Conservation (phyloP, 2,113 vertebrate genomes). For the Peromyscus maniculatus region DNA sequence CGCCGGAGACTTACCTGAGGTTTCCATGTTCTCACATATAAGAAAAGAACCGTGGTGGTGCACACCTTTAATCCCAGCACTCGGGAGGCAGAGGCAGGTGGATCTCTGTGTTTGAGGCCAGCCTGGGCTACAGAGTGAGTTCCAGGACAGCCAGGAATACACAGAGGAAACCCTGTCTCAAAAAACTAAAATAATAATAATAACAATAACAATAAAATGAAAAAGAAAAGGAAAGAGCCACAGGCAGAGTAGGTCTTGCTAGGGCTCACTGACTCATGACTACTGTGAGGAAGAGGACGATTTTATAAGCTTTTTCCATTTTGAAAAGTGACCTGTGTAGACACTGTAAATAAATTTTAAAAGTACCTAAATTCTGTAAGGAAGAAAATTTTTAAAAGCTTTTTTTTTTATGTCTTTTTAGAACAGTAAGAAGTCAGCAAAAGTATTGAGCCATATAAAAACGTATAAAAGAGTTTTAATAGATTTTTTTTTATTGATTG, state of each 20-base stretch:
- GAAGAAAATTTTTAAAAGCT: neutral
- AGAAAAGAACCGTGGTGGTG: neutral
- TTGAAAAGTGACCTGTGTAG: neutral
- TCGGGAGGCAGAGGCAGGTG: neutral
- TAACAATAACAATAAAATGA: neutral
- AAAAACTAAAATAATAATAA: neutral
- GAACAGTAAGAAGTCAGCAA: neutral
- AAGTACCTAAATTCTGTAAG: constrained; percentile 24
- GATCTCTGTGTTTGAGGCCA: neutral
- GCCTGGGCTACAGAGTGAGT: neutral
- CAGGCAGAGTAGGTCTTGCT: neutral
- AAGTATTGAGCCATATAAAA: neutral
- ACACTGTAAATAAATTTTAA: neutral
- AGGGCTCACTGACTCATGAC: neutral
- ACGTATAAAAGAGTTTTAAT: neutral
- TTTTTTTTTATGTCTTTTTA: neutral
- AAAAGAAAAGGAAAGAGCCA: neutral
- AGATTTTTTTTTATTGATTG: constrained; percentile 15
- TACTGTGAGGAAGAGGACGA: neutral
- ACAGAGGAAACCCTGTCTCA: neutral
- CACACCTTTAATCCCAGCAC: neutral
- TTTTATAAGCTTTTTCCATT: constrained; percentile 30
- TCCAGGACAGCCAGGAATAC: neutral
- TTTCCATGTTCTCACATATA: neutral
- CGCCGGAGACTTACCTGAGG: neutral